Base-by-base conservation (phyloP, 2,113 vertebrate genomes). In the Numenius arquata region DNA sequence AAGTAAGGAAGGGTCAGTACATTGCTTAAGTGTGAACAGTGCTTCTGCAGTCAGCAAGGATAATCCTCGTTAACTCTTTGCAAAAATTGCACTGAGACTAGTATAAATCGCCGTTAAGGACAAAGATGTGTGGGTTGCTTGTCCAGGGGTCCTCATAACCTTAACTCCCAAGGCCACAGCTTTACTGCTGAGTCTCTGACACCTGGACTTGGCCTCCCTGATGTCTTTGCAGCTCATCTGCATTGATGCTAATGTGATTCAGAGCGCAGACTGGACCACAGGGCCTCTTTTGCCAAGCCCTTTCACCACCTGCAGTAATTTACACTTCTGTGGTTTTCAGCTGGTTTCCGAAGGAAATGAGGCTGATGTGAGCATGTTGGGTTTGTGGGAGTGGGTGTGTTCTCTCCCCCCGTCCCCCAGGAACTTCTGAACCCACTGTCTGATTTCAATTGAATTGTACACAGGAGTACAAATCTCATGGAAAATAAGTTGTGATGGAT, bases 281-380 rank as follows among this genome's bases (percentile, higher is more conserved):
- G 55, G 38, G 38, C 27, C 23, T 90, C 55, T 70, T 83, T 38
- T 14, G 1, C 55, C 34, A 27, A 43, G 43, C 38, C 21, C 45
- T 65, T 93, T 90, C 78, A 90, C 55, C 67, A 55, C 3, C 4
- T 62, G 36, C 29, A 76, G 63, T 62, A 79, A 84, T 88, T 88
- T 75, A 90, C 62, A 75, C 56, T 75, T 83, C 43, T 79, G 83
- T 75, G 87, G 88, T 59, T 74, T 87, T 90, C 34, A 84, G 43
- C 67, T 79, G 72, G 62, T 87, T 90, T 87, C 90, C 3, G 1
- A 90, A 93, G 82, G 87, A 87, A 90, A 88, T 79, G 56, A 79
- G 45, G 45, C 32, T 65, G 79, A 75, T 79, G 61, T 5, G 18
- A 79, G 40, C 61, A 59, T 43, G 72, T 70, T 65, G 72, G 63